Evolutionary conservation across 2,797 vertebrate genomes (phyloP), one percentile per base, ranked within the genome.

Genomic region (Balearica regulorum): DNA sequence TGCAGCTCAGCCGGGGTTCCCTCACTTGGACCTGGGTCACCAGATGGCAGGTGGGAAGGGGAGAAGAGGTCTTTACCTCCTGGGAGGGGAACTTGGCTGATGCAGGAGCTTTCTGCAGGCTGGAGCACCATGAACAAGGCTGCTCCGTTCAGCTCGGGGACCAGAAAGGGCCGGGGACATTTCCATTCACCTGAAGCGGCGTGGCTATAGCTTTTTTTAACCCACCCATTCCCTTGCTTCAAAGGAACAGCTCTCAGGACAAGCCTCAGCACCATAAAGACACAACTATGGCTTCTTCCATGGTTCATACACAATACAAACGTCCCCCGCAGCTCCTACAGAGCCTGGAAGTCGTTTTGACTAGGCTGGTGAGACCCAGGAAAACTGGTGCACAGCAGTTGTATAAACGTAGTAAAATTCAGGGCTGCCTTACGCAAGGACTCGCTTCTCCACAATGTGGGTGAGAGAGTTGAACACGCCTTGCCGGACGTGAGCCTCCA

Each of bases 361-460:
- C 6, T 2, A 25, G 26, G 64, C 35, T 53, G 43, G 28, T 3
- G 43, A 55, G 41, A 11, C 20, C 65, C 77, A 43, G 58, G 33
- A 15, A 28, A 31, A 12, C 18, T 4, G 71, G 20, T 5, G n/a
- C 37, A 4, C 28, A 28, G 41, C 10, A 9, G 49, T 2, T 2
- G 25, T 4, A 9, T 0, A 18, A 48, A 4, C 0, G 22, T 0
- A 13, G 35, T 8, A 6, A 28, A 61, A 12, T 0, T 2, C 2
- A 3, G n/a, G 15, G 33, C 26, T 66, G 29, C 91, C 99, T 99
- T 97, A 99, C 99, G 99, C 99, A 83, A 99, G 98, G 65, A 99
- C 99, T 93, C 99, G 98, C 96, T 99, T 99, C 98, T 99, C 99
- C 99, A 99, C 99, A 83, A 99, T 99, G 98, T 99, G 99, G 93